Percentiles rank a stretch among this genome's conserved stretches.
Conservation (phyloP, 2,797 vertebrate species). For the Lindbergichthys nudifrons region DNA sequence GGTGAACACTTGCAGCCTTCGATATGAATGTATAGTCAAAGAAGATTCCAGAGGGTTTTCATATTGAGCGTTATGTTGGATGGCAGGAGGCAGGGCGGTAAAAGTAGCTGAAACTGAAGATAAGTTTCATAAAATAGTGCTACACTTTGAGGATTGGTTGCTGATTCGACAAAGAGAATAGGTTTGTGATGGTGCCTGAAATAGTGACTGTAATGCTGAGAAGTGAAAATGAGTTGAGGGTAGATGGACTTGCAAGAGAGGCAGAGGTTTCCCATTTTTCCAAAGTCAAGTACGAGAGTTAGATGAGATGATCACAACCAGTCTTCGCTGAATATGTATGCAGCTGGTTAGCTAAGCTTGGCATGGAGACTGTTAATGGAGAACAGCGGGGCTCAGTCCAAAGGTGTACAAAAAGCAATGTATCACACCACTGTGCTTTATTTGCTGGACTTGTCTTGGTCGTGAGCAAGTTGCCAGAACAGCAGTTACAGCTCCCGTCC, state of each 20-base stretch:
- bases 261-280: no score
- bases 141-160: background rate
- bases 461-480: background rate
- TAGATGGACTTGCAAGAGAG: no score
- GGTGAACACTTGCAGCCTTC: conserved; percentile 39
- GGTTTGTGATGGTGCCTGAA: background rate
- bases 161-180: background rate
- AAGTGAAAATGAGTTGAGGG: background rate
- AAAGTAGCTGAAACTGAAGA: conserved; percentile 11
- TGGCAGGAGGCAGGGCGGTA: background rate
- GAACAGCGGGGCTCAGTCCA: background rate
- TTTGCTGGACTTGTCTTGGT: background rate
- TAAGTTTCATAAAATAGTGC: conserved; percentile 3
- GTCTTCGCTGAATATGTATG: background rate
- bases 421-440: background rate
- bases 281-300: background rate
- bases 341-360: background rate
- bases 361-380: background rate
- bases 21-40: conserved; percentile 15
- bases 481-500: background rate
- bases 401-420: background rate
- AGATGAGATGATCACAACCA: background rate
- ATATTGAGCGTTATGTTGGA: conserved; percentile 7
- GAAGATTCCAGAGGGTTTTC: conserved; percentile 10
- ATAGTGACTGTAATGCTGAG: background rate